Percentiles rank a stretch among this genome's conserved stretches.
phyloP scores from a whole-genome alignment of 2,797 vertebrate genomes.

The Limnodromus scolopaceus region DNA sequence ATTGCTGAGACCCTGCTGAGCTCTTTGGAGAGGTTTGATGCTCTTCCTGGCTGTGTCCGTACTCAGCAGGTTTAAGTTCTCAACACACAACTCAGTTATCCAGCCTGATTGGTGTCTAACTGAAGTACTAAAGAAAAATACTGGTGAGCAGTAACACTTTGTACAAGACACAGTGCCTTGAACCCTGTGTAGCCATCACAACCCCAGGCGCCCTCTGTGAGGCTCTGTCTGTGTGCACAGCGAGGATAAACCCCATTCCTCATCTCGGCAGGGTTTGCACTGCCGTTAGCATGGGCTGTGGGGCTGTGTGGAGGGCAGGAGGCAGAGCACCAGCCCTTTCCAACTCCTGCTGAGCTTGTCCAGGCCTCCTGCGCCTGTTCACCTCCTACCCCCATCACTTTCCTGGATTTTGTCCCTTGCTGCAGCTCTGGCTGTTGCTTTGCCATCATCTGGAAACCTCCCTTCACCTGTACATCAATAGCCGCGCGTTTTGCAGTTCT shows the following conservation, averaged over 20 bases:
- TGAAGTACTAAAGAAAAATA: background rate
- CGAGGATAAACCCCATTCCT: background rate
- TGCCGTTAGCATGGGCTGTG: background rate
- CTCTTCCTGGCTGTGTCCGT: background rate
- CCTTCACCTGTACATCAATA: slow-evolving; percentile 9
- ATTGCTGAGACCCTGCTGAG: background rate
- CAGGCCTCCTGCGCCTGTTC: background rate
- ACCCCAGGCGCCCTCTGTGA: background rate
- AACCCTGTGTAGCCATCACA: background rate
- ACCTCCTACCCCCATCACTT: background rate
- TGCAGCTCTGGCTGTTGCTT: background rate
- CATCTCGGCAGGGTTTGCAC: background rate
- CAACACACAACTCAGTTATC: background rate
- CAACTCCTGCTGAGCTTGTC: background rate
- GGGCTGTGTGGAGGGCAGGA: background rate
- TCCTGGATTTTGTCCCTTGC: background rate
- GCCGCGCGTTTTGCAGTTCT: background rate
- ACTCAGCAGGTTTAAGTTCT: background rate
- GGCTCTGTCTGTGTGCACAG: background rate
- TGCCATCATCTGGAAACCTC: background rate
- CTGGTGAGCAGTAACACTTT: background rate
- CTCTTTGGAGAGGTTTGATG: background rate
- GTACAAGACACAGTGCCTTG: background rate
- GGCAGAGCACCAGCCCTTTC: background rate
- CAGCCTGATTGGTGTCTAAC: background rate